phyloP scores from a whole-genome alignment of 1,140 invertebrate genomes.

The Nixonia krombeini region DNA sequence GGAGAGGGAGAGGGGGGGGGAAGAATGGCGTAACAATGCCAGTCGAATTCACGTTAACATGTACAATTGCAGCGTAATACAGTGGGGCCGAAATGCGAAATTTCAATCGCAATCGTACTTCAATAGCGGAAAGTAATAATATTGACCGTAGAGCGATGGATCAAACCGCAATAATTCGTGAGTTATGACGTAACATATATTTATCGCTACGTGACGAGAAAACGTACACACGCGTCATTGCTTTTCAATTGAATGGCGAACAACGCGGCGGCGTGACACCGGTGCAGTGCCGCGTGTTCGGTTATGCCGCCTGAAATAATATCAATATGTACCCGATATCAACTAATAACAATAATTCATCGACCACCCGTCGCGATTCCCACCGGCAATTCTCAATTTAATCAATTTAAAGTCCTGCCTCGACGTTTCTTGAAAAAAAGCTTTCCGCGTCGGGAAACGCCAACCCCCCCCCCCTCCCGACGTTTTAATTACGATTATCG shows the following conservation, averaged over 20 bases:
- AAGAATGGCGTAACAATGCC: too few relatives aligned
- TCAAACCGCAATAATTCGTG: constrained; percentile 30
- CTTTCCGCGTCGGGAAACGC: too few relatives aligned
- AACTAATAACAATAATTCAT: constrained; percentile 49
- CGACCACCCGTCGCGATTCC: constrained; percentile 41
- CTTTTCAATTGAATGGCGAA: constrained; percentile 40
- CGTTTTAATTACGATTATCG: too few relatives aligned
- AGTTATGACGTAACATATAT: constrained; percentile 40
- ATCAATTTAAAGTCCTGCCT: constrained; percentile 47
- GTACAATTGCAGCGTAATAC: too few relatives aligned
- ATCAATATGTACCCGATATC: constrained; percentile 45
- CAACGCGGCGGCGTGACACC: constrained; percentile 28
- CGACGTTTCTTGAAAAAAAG: constrained; percentile 11
- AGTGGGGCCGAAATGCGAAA: constrained; percentile 2
- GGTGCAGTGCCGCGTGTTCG: constrained; percentile 23
- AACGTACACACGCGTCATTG: constrained; percentile 24
- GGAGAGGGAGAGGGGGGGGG: too few relatives aligned
- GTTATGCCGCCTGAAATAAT: constrained; percentile 24
- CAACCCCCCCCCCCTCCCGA: too few relatives aligned
- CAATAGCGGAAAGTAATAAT: constrained; percentile 22
- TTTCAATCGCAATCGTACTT: constrained; percentile 24
- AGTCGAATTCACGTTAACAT: too few relatives aligned
- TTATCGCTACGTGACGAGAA: constrained; percentile 13
- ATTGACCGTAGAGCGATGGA: constrained; percentile 22
- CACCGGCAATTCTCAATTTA: constrained; percentile 42